Conservation (phyloP, 2,113 vertebrate species). For the Cheilinus undulatus region DNA sequence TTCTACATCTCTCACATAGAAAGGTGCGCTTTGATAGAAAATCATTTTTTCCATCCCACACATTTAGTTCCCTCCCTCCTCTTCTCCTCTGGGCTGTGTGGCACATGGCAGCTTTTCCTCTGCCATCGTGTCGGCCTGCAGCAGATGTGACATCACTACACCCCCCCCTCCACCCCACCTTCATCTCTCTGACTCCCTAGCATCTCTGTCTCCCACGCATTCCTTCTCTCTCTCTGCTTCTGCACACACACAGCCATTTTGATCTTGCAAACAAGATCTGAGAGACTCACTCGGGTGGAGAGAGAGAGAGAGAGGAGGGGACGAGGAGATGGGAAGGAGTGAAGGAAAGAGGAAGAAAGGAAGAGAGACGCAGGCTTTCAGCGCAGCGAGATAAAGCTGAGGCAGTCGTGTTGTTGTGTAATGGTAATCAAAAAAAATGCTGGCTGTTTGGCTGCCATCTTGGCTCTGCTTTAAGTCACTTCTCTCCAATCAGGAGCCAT, state of each 20-base stretch:
- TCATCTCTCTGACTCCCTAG: constrained; percentile 64
- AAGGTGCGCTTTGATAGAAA: constrained; percentile 49
- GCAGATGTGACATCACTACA: constrained; percentile 80
- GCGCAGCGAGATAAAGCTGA: constrained; percentile 54
- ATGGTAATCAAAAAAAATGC: constrained; percentile 69
- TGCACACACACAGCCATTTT: constrained; percentile 80
- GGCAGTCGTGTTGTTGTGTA: constrained; percentile 74
- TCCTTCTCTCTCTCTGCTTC: constrained; percentile 74
- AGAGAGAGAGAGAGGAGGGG: constrained; percentile 21
- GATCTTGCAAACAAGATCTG: constrained; percentile 74
- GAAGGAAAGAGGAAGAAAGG: constrained; percentile 34
- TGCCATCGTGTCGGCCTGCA: constrained; percentile 74
- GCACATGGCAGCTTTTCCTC: constrained; percentile 72
- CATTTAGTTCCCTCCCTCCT: constrained; percentile 41
- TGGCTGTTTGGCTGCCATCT: constrained; percentile 82
- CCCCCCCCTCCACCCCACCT: constrained; percentile 12
- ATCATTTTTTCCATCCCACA: constrained; percentile 28
- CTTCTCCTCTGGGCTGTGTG: constrained; percentile 42
- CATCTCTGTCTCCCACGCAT: constrained; percentile 80
- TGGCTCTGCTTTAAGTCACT: constrained; percentile 79
- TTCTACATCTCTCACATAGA: constrained; percentile 24
- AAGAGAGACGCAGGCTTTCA: constrained; percentile 30
- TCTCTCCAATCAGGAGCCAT: constrained; percentile 79
- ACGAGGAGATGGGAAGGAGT: constrained; percentile 12
- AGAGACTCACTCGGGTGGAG: constrained; percentile 39